Evolutionary conservation across 2,113 vertebrate species (phyloP).

Genomic region (Chauna torquata): DNA sequence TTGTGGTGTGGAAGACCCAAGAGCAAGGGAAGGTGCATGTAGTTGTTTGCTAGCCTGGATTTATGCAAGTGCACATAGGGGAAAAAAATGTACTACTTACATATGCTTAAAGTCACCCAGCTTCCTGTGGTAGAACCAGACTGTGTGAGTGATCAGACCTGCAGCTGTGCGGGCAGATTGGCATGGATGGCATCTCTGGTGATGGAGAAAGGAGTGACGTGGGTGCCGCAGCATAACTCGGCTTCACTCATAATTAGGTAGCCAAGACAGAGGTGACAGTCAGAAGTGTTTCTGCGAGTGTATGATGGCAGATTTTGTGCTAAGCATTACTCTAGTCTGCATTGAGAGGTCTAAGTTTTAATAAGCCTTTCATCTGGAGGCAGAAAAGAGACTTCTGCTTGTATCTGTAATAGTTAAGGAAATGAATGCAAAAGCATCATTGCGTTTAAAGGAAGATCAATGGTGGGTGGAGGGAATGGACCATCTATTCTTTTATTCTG

Average conservation of each 20-base stretch:
- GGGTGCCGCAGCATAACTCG: rapidly evolving
- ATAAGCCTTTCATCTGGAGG: not conserved
- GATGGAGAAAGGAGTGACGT: not conserved
- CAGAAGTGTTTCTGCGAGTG: not conserved
- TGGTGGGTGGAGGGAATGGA: not conserved
- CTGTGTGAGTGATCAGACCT: not conserved
- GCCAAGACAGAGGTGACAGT: not conserved
- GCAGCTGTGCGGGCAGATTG: not conserved
- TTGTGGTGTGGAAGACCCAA: not conserved
- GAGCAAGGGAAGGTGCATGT: not conserved
- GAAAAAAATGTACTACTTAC: rapidly evolving
- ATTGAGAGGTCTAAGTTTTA: not conserved
- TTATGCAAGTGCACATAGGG: not conserved
- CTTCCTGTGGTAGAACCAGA: not conserved
- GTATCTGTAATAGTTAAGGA: not conserved
- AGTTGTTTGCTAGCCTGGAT: not conserved
- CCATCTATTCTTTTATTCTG: not conserved
- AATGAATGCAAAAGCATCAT: not conserved
- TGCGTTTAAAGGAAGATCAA: not conserved
- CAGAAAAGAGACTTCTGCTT: not conserved
- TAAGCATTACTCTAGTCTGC: not conserved
- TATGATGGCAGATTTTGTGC: not conserved
- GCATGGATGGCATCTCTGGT: not conserved
- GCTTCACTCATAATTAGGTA: rapidly evolving
- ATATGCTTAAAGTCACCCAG: not conserved